Evolutionary conservation across 2,797 vertebrate genomes (phyloP).

Genomic region (Sebastes minor): DNA sequence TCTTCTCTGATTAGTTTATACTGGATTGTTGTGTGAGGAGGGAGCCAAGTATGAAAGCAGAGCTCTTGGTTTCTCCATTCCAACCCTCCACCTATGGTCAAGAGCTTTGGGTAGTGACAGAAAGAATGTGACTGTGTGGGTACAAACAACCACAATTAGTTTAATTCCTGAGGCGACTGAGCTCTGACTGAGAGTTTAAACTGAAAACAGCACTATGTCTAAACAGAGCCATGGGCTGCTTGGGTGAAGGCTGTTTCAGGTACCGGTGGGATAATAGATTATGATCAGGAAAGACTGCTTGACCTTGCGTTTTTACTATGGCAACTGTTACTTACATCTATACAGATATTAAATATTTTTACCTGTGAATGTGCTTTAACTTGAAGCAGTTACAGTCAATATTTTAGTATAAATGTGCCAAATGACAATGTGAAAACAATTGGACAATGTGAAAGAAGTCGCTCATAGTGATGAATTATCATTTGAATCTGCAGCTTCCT

Average conservation of each 20-base stretch:
- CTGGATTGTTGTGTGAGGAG: background rate
- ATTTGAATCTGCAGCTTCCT: background rate
- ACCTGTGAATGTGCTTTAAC: background rate
- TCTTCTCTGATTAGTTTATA: background rate
- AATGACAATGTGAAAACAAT: background rate
- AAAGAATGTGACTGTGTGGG: background rate
- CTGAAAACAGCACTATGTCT: too few relatives aligned
- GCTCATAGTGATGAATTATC: background rate
- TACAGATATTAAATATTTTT: background rate
- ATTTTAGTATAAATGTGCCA: background rate
- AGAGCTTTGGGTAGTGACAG: background rate
- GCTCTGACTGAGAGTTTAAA: background rate
- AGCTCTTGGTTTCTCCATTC: background rate
- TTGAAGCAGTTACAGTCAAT: background rate
- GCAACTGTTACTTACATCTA: background rate
- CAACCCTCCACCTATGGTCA: background rate
- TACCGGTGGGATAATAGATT: background rate
- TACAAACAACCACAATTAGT: background rate
- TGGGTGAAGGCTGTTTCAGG: background rate
- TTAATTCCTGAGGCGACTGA: background rate
- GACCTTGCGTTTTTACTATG: background rate
- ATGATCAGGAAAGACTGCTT: background rate
- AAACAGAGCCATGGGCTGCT: background rate
- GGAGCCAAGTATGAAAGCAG: background rate
- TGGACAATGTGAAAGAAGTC: background rate